Base-by-base conservation (phyloP, 2,888 invertebrate genomes). In the Drosophila kanekoi region DNA sequence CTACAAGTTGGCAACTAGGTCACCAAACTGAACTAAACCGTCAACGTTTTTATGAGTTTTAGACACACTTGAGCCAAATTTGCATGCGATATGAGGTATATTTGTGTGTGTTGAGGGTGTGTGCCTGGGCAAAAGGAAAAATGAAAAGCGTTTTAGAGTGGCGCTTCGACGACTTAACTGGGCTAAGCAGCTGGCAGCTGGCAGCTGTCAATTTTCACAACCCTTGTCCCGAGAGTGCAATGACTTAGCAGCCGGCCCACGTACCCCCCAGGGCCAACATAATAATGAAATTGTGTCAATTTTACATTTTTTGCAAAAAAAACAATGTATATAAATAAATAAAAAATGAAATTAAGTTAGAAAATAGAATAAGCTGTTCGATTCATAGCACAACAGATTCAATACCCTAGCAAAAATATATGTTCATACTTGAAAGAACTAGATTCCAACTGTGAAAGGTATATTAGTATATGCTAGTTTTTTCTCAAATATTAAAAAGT, bases 131-230 rank as follows among this genome's bases (percentile, higher is more conserved):
- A 23, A 23, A 43, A 33, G 10, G 11, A 8, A 48, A 23, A 41
- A 43, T 44, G 32, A 51, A 40, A 23, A 56, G 4, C 61, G 47
- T 56, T 73, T 61, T 60, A 72, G 48, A 52, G 68, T 35, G 73
- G 37, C 40, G 45, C 45, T 51, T 41, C 54, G 61, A 23, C 53
- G 41, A 41, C 60, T 53, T 60, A 81, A 84, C 85, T 84, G 61
- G 87, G 87, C 75, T 77, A 84, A 82, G 79, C 81, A 84, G 68
- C 72, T 78, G 84, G 28, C 82, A 87, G 79, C 85, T 82, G 85
- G 28, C 82, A 87, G 79, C 85, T 82, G 81, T 68, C 79, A 73
- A 44, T 62, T 58, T 54, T 74, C 68, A 40, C 56, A 75, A 56
- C 51, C 72, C 62, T 57, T 77, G 74, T 37, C 13, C 58, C 32